Base-by-base conservation (phyloP, 2,797 vertebrate genomes). In the Microchirus variegatus region DNA sequence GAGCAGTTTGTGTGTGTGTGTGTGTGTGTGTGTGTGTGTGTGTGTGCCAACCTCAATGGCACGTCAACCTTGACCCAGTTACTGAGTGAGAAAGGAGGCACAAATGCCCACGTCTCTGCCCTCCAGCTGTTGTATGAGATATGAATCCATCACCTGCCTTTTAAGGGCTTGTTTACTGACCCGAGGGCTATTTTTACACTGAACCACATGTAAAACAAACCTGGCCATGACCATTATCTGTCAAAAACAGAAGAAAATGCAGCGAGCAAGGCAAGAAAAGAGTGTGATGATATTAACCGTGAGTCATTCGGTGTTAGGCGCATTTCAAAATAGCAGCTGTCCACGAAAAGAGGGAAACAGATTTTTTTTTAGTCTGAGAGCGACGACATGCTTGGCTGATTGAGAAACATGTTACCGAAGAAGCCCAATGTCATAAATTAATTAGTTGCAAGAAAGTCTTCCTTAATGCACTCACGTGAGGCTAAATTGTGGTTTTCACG, bases 51-150 rank as follows among this genome's bases (percentile, higher is more conserved):
- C 15, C 70, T 82, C 67, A 87, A 89, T 82, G 80, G 56, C 74
- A 63, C 18, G 66, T 68, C 73, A 62, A 81, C 86, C 87, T 89
- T 89, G 88, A 91, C 85, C 89, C 65, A 89, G 79, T 85, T 90
- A 73, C 59, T 36, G 57, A 63, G 52, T 56, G 44, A 71, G 56
- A 59, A 45, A 63, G 66, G 72, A 70, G 74, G 48, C 63, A 53
- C 70, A 56, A 49, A 80, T 31, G 41, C 37, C 43, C 47, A 0
- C 43, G 15, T 13, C 42, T 19, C 62, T 41, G 1, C 35, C 26
- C 74, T 64, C 83, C 87, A 90, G 85, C 89, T 89, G 85, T 76
- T 85, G 62, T 62, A 10, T 50, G 71, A 79, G 70, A 76, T 66
- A 22, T 36, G 48, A 67, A 83, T 82, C 70, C 66, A 84, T 85